phyloP scores from a whole-genome alignment of 2,888 invertebrate genomes.

The Anagyrus pseudococci region DNA sequence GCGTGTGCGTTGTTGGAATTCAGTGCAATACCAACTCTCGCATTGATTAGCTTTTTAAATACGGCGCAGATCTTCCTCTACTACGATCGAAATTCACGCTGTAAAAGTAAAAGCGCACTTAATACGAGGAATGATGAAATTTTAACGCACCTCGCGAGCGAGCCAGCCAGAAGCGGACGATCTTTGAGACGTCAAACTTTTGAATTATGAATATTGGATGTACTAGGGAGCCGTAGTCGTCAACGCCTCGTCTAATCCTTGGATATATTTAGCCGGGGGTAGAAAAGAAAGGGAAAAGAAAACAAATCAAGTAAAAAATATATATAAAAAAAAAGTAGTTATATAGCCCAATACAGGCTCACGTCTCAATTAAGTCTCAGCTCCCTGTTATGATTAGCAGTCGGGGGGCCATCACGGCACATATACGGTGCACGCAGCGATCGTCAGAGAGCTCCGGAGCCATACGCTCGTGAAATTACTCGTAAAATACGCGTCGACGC shows the following conservation, averaged over 20 bases:
- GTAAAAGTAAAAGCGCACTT: no score
- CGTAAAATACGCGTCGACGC: slow-evolving; percentile 5
- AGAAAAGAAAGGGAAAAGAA: no score
- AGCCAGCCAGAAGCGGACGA: neutral
- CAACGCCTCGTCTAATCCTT: neutral
- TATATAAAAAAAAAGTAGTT: slow-evolving; percentile 8
- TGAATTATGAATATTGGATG: neutral
- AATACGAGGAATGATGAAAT: no score
- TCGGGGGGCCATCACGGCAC: neutral
- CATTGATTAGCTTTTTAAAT: no score
- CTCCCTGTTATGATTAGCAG: neutral
- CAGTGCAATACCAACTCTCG: no score
- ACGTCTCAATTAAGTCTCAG: slow-evolving; percentile 34
- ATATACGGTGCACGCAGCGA: slow-evolving; percentile 2
- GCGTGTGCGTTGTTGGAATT: no score
- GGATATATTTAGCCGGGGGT: neutral
- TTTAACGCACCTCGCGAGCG: no score
- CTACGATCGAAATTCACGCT: no score
- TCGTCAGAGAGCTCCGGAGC: no score
- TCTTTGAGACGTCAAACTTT: neutral
- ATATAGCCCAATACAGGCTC: slow-evolving; percentile 3
- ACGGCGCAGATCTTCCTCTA: no score
- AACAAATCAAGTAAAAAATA: no score
- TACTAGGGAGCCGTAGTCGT: neutral
- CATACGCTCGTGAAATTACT: slow-evolving; percentile 11